Conservation (phyloP, 1,140 invertebrate genomes). For the Stegodyphus dumicola region DNA sequence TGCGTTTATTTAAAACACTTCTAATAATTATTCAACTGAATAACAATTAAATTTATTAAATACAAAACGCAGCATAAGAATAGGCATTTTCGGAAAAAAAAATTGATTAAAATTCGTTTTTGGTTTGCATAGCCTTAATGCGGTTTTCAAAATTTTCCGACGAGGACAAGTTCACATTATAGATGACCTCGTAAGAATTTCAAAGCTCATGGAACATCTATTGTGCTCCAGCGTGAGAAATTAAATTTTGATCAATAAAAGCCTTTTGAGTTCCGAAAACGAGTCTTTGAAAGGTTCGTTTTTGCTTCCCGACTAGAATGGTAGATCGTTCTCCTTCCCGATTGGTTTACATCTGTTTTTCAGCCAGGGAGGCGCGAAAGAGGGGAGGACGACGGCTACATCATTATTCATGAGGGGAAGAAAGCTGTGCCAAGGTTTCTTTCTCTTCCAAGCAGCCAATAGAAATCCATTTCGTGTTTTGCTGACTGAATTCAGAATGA, state of each 20-base stretch:
- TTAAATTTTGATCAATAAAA: neutral
- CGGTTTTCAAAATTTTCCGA: too few species aligned
- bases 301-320: neutral
- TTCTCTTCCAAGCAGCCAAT: constrained; percentile 38
- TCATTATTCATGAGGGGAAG: constrained; percentile 40
- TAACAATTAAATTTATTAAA: too few species aligned
- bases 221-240: too few species aligned
- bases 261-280: neutral
- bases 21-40: too few species aligned
- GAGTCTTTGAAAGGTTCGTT: neutral
- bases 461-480: constrained; percentile 37
- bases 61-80: too few species aligned
- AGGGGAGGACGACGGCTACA: neutral
- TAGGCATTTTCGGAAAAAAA: too few species aligned
- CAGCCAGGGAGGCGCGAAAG: neutral
- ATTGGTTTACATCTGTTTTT: constrained; percentile 9
- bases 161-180: too few species aligned
- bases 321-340: neutral
- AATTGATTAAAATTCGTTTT: too few species aligned
- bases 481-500: constrained; percentile 44
- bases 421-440: neutral
- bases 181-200: too few species aligned
- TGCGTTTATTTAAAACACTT: too few species aligned
- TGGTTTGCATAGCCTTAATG: too few species aligned
- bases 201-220: too few species aligned